Evolutionary conservation across 1,140 invertebrate genomes (phyloP).

Genomic region (Brachionus plicatilis): DNA sequence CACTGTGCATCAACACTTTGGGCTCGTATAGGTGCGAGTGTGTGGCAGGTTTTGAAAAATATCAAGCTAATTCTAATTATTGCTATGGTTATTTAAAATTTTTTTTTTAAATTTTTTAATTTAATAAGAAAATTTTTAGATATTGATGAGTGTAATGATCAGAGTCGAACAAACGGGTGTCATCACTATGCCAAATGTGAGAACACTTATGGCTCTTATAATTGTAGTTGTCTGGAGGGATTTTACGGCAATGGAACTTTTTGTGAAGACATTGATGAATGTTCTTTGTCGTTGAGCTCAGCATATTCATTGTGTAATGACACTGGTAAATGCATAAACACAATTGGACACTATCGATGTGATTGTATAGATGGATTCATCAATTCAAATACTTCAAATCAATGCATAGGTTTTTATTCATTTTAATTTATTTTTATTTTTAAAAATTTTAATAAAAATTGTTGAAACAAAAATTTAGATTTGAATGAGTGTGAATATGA

Average conservation of each 20-base stretch:
- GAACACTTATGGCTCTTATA: constrained; percentile 38
- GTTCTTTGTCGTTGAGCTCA: not conserved
- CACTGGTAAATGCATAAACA: constrained; percentile 34
- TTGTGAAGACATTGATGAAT: constrained; percentile 27
- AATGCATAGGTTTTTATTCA: not conserved
- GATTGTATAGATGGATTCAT: not conserved
- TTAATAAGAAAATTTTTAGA: not conserved
- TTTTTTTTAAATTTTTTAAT: not conserved
- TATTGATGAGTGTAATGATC: constrained; percentile 39
- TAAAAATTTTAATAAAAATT: not conserved
- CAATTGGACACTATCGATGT: constrained; percentile 29
- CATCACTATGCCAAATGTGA: constrained; percentile 26
- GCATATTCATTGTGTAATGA: not conserved
- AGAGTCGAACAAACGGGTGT: not conserved
- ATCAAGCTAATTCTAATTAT: not conserved
- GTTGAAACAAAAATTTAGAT: not conserved
- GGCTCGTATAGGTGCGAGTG: constrained; percentile 36
- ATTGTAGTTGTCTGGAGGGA: constrained; percentile 10
- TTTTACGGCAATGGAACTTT: constrained; percentile 26
- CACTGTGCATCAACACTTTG: constrained; percentile 15
- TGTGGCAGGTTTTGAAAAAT: constrained; percentile 26
- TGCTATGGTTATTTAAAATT: constrained; percentile 1
- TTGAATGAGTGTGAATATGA: constrained; percentile 31
- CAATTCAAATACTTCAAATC: not conserved
- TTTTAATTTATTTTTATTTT: not conserved